phyloP scores from a whole-genome alignment of 2,797 vertebrate species.

The Rhinella marina region DNA sequence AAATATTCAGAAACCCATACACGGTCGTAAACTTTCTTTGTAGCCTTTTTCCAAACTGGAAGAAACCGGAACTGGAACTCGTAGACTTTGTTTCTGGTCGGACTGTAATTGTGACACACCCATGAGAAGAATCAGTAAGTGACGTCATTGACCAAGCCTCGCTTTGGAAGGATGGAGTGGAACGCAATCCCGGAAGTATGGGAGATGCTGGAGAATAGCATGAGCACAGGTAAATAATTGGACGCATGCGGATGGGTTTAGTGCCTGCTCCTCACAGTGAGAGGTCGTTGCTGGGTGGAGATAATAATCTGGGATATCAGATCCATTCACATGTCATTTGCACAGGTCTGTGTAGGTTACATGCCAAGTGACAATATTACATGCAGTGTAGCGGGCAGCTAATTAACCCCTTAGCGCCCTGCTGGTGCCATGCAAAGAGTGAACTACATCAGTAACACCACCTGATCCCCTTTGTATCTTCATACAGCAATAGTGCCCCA shows the following conservation, averaged over 20 bases:
- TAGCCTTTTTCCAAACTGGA: not conserved
- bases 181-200: conserved; percentile 52
- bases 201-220: not conserved
- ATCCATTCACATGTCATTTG: not conserved
- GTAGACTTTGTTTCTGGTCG: not conserved
- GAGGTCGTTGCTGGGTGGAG: not conserved
- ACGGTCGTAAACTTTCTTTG: too few species aligned
- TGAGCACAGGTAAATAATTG: conserved; percentile 5
- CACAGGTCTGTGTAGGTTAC: not conserved
- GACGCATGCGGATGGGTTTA: not conserved
- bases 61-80: not conserved
- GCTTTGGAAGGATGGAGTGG: not conserved
- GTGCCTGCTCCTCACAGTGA: not conserved
- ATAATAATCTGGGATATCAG: not conserved
- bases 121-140: not conserved
- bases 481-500: too few species aligned
- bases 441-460: too few species aligned
- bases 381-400: not conserved
- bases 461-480: too few species aligned
- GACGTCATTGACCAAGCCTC: conserved; percentile 1
- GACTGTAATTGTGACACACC: not conserved
- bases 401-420: not conserved
- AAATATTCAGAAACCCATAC: too few species aligned
- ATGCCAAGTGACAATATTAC: not conserved
- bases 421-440: not conserved